A percentile compares a stretch with the other conserved stretches of the same genome.
Conservation (phyloP, 2,113 vertebrate species). For the Regulus satrapa region DNA sequence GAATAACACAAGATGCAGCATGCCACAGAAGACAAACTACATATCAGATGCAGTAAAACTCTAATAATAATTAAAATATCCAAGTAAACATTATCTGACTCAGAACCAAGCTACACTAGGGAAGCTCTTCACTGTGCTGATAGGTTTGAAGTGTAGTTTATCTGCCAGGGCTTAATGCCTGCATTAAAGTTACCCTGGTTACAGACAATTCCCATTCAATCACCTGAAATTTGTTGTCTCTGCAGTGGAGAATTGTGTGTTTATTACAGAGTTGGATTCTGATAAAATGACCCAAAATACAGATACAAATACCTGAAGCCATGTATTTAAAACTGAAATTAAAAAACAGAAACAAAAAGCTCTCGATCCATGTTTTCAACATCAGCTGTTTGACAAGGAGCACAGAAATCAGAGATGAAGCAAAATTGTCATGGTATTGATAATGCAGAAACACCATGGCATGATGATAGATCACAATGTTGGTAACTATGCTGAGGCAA, state of each 20-base stretch:
- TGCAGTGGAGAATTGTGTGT: background rate
- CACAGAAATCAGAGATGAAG: background rate
- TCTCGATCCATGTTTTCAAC: background rate
- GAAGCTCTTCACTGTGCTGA: background rate
- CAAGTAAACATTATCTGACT: background rate
- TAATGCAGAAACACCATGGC: background rate
- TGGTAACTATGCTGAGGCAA: background rate
- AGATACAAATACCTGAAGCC: background rate
- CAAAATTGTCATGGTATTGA: slow-evolving; percentile 1
- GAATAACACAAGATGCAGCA: background rate
- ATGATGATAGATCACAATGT: background rate
- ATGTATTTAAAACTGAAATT: background rate
- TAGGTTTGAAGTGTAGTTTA: background rate
- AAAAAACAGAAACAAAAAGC: background rate
- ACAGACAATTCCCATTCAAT: background rate
- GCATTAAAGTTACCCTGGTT: slow-evolving; percentile 3
- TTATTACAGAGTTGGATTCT: background rate
- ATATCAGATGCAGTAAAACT: background rate
- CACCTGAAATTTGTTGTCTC: background rate
- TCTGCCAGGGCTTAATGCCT: background rate
- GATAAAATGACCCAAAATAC: background rate
- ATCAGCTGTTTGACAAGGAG: background rate
- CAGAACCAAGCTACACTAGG: background rate
- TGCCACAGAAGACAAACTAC: background rate
- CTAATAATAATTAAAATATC: background rate